Conservation (phyloP, 2,113 vertebrate genomes). For the Grammomys dolichurus region DNA sequence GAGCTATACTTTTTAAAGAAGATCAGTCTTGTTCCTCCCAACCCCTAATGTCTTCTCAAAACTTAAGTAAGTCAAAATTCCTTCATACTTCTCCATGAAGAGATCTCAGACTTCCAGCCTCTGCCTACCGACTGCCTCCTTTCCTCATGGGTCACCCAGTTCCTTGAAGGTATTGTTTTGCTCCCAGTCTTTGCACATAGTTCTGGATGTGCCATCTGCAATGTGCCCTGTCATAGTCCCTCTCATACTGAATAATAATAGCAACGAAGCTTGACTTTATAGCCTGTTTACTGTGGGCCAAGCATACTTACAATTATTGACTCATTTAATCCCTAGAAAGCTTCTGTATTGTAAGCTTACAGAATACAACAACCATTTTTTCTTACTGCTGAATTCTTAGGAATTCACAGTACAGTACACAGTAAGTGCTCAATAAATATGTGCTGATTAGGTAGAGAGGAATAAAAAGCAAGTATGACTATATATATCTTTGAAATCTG, state of each 20-base stretch:
- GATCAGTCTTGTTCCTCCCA: not conserved
- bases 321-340: not conserved
- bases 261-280: not conserved
- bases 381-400: not conserved
- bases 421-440: not conserved
- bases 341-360: not conserved
- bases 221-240: not conserved
- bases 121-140: not conserved
- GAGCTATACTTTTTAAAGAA: not conserved
- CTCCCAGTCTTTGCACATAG: not conserved
- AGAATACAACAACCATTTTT: not conserved
- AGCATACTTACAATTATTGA: not conserved
- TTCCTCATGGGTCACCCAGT: not conserved
- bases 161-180: not conserved
- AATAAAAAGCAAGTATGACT: not conserved
- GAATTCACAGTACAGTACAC: not conserved
- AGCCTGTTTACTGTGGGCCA: not conserved
- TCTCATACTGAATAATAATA: not conserved
- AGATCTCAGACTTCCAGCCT: not conserved
- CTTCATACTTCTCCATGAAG: not conserved
- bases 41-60: not conserved
- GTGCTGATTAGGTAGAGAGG: not conserved
- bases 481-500: not conserved
- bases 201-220: not conserved
- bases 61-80: not conserved